These are phyloP conservation scores for Meandrusa payeni DNA, from an alignment of 2,888 invertebrate genomes.

Conservation along the genomic window DNA sequence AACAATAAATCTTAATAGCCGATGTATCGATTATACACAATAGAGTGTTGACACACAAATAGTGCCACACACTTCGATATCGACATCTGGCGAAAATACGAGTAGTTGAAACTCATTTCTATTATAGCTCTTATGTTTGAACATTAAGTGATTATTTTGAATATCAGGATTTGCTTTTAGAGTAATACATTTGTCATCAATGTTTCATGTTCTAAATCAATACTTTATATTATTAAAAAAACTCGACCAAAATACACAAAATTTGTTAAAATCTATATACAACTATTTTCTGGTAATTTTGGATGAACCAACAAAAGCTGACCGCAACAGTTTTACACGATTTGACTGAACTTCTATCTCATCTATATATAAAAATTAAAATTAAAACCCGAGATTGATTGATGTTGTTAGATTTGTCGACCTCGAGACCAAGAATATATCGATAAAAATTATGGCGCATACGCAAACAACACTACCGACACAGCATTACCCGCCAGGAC, in stretches of 20 bases:
- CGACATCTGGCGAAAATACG: conserved; percentile 38
- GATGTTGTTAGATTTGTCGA: no score
- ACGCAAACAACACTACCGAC: conserved; percentile 43
- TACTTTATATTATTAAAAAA: no score
- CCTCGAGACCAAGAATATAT: no score
- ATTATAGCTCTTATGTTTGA: background rate
- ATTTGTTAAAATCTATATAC: no score
- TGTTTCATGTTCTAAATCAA: background rate
- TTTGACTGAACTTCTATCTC: no score
- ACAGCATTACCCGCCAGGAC: conserved; percentile 59
- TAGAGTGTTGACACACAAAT: conserved; percentile 59
- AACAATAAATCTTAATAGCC: conserved; percentile 25
- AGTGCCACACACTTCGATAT: conserved; percentile 55
- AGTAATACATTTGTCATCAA: conserved; percentile 5
- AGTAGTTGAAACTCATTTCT: conserved; percentile 25
- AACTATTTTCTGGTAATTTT: no score
- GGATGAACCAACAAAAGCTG: no score
- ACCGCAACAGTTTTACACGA: no score
- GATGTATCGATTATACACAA: conserved; percentile 43
- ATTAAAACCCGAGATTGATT: no score
- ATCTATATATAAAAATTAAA: no score
- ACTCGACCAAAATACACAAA: no score
- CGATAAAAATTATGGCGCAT: conserved; percentile 33
- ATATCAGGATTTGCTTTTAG: background rate
- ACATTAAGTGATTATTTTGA: background rate